Conservation (phyloP, 1,140 invertebrate species). For the Callitettix versicolor region DNA sequence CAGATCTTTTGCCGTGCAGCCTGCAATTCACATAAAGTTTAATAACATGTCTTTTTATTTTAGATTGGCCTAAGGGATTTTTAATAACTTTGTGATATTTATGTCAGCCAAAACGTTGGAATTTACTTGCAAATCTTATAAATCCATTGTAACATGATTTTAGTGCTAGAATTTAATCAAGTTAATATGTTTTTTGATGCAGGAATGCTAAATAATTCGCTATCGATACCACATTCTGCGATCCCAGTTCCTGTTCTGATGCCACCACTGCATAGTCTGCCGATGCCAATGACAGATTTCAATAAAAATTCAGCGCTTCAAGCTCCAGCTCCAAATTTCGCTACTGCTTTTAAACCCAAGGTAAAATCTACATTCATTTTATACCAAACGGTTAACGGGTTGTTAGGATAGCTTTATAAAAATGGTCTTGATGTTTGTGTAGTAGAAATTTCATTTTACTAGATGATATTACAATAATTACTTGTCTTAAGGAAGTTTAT, state of each 20-base stretch:
- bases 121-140: too few species aligned
- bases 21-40: too few species aligned
- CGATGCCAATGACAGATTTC: constrained; percentile 6
- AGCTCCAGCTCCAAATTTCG: constrained; percentile 30
- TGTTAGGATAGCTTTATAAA: not conserved
- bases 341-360: constrained; percentile 23
- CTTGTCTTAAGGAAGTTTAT: not conserved
- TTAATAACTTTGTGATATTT: too few species aligned
- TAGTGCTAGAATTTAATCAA: too few species aligned
- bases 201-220: constrained; percentile 23
- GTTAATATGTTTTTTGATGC: constrained; percentile 1
- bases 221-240: constrained; percentile 8
- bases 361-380: constrained; percentile 3
- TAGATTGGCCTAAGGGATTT: too few species aligned
- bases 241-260: not conserved
- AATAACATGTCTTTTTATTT: too few species aligned
- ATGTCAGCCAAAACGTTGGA: too few species aligned
- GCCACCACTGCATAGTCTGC: not conserved
- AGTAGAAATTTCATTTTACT: not conserved
- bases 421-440: not conserved
- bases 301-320: constrained; percentile 33
- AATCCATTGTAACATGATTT: too few species aligned
- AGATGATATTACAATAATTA: not conserved
- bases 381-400: not conserved
- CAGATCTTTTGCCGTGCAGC: too few species aligned